These are phyloP conservation scores for Priapulus caudatus DNA, from an alignment of 2,888 invertebrate species.

Conservation along the genomic window DNA sequence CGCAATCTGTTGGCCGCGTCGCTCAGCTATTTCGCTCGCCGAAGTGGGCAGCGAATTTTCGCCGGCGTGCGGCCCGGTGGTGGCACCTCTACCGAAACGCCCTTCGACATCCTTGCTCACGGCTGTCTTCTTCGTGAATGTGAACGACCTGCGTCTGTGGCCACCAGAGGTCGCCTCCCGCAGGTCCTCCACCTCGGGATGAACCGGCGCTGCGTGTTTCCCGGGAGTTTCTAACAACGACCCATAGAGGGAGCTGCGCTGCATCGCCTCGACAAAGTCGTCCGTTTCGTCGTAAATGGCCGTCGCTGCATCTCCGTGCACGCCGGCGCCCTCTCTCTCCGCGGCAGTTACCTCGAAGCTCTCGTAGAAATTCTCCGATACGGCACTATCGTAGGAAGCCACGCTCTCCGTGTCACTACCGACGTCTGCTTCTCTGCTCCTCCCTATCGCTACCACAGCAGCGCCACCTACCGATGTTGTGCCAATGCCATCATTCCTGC, in stretches of 20 bases:
- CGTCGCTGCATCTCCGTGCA: neutral
- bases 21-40: slow-evolving; percentile 34
- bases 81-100: slow-evolving; percentile 42
- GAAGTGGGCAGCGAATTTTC: slow-evolving; percentile 42
- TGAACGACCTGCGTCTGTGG: neutral
- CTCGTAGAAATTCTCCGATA: neutral
- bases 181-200: no score
- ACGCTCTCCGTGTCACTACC: slow-evolving; percentile 1
- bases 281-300: neutral
- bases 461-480: neutral
- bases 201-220: neutral
- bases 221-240: neutral
- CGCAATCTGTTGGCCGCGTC: no score
- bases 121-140: slow-evolving; percentile 24
- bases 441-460: neutral
- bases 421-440: neutral
- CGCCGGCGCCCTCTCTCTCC: neutral
- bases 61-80: slow-evolving; percentile 39
- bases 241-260: neutral
- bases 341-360: neutral
- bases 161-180: no score
- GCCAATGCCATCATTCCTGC: no score
- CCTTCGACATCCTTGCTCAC: slow-evolving; percentile 42
- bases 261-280: neutral
- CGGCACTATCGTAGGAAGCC: neutral